Conservation (phyloP, 2,797 vertebrate species). For the Artibeus jamaicensis region DNA sequence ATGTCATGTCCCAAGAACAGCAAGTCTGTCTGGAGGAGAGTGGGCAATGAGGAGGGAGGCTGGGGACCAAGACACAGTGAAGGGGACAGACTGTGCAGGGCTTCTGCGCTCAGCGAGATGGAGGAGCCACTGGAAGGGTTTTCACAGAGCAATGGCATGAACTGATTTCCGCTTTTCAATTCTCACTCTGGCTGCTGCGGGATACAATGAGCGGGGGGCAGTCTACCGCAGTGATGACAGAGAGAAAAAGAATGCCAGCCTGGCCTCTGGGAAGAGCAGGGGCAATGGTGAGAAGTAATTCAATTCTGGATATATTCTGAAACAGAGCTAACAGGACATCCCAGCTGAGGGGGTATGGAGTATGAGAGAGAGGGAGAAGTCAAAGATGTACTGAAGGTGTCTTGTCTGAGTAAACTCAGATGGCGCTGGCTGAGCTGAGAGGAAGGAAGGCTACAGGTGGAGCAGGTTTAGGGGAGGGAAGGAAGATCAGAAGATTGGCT, state of each 20-base stretch:
- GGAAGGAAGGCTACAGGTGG: background rate
- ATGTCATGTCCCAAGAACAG: background rate
- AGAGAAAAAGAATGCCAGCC: background rate
- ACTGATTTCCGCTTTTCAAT: background rate
- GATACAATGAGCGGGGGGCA: background rate
- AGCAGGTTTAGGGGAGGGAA: background rate
- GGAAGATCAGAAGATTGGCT: background rate
- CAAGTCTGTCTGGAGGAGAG: background rate
- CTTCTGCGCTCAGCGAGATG: background rate
- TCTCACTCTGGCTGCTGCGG: background rate
- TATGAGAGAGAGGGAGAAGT: background rate
- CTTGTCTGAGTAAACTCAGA: background rate
- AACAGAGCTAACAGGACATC: background rate
- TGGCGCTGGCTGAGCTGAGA: background rate
- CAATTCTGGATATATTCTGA: background rate
- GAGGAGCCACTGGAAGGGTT: background rate
- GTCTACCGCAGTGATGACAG: background rate
- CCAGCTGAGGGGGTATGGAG: background rate
- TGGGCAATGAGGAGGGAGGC: no score
- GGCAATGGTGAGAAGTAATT: background rate
- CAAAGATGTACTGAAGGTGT: background rate
- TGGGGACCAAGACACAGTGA: background rate
- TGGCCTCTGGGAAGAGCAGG: background rate
- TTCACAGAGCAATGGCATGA: background rate
- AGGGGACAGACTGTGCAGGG: background rate